Conservation (phyloP, 2,113 vertebrate species). For the Mola mola region DNA sequence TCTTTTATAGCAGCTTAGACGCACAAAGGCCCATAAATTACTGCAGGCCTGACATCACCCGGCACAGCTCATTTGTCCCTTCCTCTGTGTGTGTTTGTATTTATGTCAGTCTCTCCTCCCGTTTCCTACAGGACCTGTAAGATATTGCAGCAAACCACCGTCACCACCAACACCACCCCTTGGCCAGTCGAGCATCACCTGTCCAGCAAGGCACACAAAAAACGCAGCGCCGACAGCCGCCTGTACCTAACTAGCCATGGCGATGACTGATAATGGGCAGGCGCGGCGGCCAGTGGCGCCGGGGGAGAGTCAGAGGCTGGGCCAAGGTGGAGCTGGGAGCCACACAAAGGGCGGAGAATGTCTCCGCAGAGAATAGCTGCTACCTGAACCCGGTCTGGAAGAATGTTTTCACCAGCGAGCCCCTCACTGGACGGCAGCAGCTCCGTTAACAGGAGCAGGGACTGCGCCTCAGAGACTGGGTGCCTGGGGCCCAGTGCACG, state of each 20-base stretch:
- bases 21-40: no score
- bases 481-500: constrained; percentile 51
- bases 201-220: constrained; percentile 39
- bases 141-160: constrained; percentile 47
- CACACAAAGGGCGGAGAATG: constrained; percentile 25
- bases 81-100: constrained; percentile 3
- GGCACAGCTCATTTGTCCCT: neutral
- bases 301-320: constrained; percentile 5
- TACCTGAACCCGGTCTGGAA: no score
- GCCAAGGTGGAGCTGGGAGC: constrained; percentile 34
- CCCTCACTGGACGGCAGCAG: no score
- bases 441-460: no score
- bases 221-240: constrained; percentile 37
- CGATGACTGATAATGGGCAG: constrained; percentile 46
- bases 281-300: constrained; percentile 15
- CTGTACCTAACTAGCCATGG: constrained; percentile 27
- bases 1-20: neutral
- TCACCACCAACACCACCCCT: constrained; percentile 37
- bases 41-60: neutral
- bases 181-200: constrained; percentile 34
- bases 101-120: constrained; percentile 18
- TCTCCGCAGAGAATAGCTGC: no score
- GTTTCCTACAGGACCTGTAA: constrained; percentile 71
- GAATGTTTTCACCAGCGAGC: no score
- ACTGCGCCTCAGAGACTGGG: constrained; percentile 22